A percentile compares a stretch with the other conserved stretches of the same genome.
These are phyloP conservation scores for Ormyrus thymus DNA, from an alignment of 2,888 invertebrate genomes.

Conservation along the genomic window DNA sequence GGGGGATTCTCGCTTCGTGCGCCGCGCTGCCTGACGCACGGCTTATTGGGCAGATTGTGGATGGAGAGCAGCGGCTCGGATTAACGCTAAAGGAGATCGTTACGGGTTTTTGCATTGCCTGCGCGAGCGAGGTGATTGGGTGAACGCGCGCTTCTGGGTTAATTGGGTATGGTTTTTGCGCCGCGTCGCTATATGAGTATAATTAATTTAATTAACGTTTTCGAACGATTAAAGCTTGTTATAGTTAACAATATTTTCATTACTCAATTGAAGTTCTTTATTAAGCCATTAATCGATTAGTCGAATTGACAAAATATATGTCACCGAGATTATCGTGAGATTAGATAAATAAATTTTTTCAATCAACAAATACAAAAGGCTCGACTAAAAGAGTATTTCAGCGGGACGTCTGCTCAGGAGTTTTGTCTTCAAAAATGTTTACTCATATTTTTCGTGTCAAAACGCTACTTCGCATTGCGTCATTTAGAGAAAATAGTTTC, in stretches of 20 bases:
- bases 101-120: slow-evolving; percentile 10
- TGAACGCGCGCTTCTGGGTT: neutral
- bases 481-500: slow-evolving; percentile 14
- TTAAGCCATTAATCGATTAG: neutral
- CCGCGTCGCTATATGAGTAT: slow-evolving; percentile 20
- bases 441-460: neutral
- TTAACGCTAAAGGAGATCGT: slow-evolving; percentile 20
- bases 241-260: slow-evolving; percentile 11
- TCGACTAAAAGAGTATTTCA: too few species aligned
- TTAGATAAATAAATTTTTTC: slow-evolving; percentile 15
- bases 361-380: too few species aligned
- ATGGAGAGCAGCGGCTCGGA: neutral
- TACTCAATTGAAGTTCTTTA: too few species aligned
- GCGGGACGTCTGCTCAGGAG: too few species aligned
- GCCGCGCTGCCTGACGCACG: too few species aligned
- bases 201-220: neutral
- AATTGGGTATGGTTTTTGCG: neutral
- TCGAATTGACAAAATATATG: neutral
- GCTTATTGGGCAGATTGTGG: too few species aligned
- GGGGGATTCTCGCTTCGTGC: too few species aligned
- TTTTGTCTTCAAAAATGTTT: too few species aligned
- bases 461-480: neutral
- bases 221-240: neutral
- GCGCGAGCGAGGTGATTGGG: neutral
- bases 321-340: slow-evolving; percentile 6